A percentile compares a stretch with the other conserved stretches of the same genome.
Conservation (phyloP, 2,797 vertebrate species). For the Rallus crepitans region DNA sequence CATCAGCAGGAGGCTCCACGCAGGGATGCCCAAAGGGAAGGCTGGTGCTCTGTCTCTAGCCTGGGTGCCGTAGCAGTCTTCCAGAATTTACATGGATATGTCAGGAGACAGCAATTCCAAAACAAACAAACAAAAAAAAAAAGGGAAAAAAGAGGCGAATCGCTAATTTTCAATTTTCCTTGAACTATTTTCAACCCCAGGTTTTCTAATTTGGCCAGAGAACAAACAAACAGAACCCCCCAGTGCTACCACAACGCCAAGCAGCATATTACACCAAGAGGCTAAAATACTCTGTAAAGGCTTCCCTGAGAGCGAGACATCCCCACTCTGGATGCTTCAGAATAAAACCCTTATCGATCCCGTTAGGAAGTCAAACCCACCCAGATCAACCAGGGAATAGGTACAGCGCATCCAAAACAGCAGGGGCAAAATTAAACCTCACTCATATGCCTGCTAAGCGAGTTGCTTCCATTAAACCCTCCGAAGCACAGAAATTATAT, state of each 20-base stretch:
- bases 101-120: background rate
- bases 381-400: background rate
- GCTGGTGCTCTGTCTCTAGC: background rate
- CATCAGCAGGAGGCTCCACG: background rate
- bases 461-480: background rate
- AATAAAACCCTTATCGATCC: background rate
- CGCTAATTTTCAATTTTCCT: background rate
- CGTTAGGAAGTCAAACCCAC: background rate
- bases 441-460: rapidly evolving
- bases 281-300: background rate
- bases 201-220: background rate
- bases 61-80: background rate
- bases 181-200: background rate
- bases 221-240: background rate
- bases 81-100: background rate
- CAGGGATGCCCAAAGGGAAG: background rate
- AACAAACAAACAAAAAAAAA: too few species aligned
- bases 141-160: background rate
- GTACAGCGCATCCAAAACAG: background rate
- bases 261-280: background rate
- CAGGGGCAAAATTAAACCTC: background rate
- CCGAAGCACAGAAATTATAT: background rate
- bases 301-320: background rate
- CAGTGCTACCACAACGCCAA: background rate
- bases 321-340: background rate